These are phyloP conservation scores for Cercocebus atys DNA, from an alignment of 2,113 vertebrate genomes.

Conservation along the genomic window DNA sequence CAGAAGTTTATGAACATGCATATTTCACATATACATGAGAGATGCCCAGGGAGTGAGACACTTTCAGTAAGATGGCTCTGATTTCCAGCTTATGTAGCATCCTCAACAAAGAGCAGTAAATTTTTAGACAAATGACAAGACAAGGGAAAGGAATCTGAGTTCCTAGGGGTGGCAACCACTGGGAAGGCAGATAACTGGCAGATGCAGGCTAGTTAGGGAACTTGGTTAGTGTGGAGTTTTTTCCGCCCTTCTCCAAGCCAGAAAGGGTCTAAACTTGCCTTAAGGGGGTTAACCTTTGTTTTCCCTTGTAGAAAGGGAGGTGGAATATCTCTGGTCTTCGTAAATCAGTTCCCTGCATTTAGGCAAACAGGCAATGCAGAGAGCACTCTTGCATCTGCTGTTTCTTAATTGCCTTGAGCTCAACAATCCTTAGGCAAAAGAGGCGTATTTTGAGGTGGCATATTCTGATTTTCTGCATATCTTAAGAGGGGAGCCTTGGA, in stretches of 20 bases:
- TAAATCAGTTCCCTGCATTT: not conserved
- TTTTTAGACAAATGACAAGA: not conserved
- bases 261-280: not conserved
- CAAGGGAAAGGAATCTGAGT: not conserved
- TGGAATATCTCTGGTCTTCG: fast-evolving
- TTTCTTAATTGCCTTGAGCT: not conserved
- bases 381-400: not conserved
- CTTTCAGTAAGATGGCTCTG: too few species aligned
- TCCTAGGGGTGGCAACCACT: fast-evolving
- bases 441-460: fast-evolving
- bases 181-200: not conserved
- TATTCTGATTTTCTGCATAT: not conserved
- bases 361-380: not conserved
- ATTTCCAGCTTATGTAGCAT: not conserved
- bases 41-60: too few species aligned
- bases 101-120: not conserved
- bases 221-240: too few species aligned
- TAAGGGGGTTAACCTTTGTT: too few species aligned
- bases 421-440: not conserved
- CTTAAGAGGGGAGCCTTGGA: not conserved
- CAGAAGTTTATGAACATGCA: fast-evolving
- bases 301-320: not conserved
- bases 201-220: not conserved
- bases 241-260: fast-evolving
- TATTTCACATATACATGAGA: not conserved